phyloP scores from a whole-genome alignment of 1,140 invertebrate species.

The Proctacanthus coquilletti region DNA sequence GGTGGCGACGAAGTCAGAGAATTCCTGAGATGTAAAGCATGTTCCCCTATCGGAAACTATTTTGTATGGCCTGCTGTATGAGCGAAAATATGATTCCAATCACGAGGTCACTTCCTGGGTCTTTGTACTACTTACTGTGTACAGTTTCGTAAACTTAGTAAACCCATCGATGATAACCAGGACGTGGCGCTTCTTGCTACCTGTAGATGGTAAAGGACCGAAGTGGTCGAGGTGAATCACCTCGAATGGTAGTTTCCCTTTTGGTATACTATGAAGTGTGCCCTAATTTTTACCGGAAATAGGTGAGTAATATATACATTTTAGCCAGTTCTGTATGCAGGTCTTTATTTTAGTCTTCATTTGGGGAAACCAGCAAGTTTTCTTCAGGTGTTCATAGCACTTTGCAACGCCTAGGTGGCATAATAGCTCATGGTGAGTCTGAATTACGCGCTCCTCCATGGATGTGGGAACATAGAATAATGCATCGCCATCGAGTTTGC shows the following conservation, averaged over 20 bases:
- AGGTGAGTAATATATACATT: constrained; percentile 13
- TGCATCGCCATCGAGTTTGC: no score
- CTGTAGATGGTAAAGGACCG: constrained; percentile 15
- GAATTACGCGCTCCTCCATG: no score
- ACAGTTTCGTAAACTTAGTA: constrained; percentile 8
- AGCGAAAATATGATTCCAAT: constrained; percentile 8
- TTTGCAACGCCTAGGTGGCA: no score
- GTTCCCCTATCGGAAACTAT: constrained; percentile 16
- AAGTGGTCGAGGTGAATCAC: constrained; percentile 19
- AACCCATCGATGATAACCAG: constrained; percentile 28
- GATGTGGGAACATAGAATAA: no score
- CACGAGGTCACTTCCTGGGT: constrained; percentile 14
- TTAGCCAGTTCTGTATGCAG: constrained; percentile 10
- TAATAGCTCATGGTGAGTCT: no score
- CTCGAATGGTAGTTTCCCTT: constrained; percentile 14
- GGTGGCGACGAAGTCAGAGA: constrained; percentile 8
- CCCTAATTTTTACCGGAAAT: constrained; percentile 9
- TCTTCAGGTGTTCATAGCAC: constrained; percentile 8
- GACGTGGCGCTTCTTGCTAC: constrained; percentile 27
- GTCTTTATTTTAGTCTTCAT: constrained; percentile 13
- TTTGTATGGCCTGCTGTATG: constrained; percentile 9
- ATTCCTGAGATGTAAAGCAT: constrained; percentile 14
- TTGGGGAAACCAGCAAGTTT: constrained; percentile 16
- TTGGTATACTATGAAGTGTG: constrained; percentile 15
- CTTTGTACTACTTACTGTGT: constrained; percentile 7